A percentile compares a stretch with the other conserved stretches of the same genome.
These are phyloP conservation scores for Lepus oiostolus DNA, from an alignment of 2,797 vertebrate genomes.

Conservation along the genomic window DNA sequence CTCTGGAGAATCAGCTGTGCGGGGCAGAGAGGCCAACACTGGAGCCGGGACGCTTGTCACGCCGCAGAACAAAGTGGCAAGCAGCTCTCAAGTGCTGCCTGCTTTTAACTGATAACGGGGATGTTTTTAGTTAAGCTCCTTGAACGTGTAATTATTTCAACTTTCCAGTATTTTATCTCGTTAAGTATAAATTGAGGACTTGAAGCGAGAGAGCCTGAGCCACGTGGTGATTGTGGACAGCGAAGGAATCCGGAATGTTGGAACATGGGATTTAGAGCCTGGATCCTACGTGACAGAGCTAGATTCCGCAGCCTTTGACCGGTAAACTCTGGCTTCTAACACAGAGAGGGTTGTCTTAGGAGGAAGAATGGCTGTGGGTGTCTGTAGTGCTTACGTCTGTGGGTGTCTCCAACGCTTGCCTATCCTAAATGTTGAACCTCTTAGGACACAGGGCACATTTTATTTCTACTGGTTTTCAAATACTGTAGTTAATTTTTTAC, in stretches of 20 bases:
- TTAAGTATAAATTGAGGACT: constrained; percentile 6
- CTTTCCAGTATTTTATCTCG: constrained; percentile 17
- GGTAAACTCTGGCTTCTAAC: constrained; percentile 4
- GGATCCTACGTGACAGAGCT: neutral
- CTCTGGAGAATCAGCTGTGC: constrained; percentile 17
- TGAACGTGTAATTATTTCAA: constrained; percentile 52
- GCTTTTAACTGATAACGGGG: neutral
- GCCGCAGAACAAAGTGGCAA: neutral
- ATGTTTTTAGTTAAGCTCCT: constrained; percentile 37
- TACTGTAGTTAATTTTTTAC: neutral
- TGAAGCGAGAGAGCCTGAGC: constrained; percentile 1
- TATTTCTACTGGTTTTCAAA: constrained; percentile 62
- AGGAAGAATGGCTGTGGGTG: neutral
- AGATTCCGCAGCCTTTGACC: neutral
- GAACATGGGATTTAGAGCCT: neutral
- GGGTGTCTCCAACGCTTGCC: neutral
- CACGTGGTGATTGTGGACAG: neutral
- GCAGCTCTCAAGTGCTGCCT: neutral
- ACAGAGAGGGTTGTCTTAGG: neutral
- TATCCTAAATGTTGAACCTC: constrained; percentile 56
- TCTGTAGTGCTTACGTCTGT: constrained; percentile 20
- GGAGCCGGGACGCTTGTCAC: neutral
- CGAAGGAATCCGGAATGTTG: neutral
- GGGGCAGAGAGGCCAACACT: neutral
- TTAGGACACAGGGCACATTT: constrained; percentile 42